Conservation (phyloP, 1,140 invertebrate species). For the Drosophila pallidifrons region DNA sequence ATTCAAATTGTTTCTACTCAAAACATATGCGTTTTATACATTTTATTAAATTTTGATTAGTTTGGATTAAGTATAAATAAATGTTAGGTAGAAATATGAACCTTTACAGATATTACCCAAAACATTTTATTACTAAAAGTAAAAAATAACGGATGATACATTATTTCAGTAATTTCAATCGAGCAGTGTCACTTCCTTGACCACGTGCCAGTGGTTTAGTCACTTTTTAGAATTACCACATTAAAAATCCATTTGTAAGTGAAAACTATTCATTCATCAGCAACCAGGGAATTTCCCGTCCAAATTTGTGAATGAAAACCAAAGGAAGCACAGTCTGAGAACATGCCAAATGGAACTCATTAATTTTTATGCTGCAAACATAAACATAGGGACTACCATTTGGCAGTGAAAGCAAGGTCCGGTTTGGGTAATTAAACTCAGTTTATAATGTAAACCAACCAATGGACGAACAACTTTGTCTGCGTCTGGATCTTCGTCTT, state of each 20-base stretch:
- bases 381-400: conserved; percentile 45
- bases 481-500: background rate
- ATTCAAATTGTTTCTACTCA: too few species aligned
- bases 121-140: too few species aligned
- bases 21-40: too few species aligned
- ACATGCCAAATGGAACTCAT: conserved; percentile 51
- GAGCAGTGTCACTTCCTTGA: background rate
- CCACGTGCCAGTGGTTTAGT: conserved; percentile 24
- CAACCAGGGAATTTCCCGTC: conserved; percentile 53
- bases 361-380: conserved; percentile 70
- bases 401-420: conserved; percentile 70
- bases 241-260: conserved; percentile 66
- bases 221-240: conserved; percentile 58
- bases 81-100: too few species aligned
- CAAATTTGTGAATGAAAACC: conserved; percentile 68
- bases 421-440: conserved; percentile 69
- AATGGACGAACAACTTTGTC: conserved; percentile 21
- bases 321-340: background rate
- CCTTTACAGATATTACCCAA: too few species aligned
- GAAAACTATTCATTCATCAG: conserved; percentile 59
- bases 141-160: background rate
- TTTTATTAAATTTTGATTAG: too few species aligned
- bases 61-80: too few species aligned
- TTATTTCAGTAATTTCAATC: background rate
- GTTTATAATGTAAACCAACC: conserved; percentile 51